Evolutionary conservation across 1,140 invertebrate genomes (phyloP).

Genomic region (Lepidurus packardi): DNA sequence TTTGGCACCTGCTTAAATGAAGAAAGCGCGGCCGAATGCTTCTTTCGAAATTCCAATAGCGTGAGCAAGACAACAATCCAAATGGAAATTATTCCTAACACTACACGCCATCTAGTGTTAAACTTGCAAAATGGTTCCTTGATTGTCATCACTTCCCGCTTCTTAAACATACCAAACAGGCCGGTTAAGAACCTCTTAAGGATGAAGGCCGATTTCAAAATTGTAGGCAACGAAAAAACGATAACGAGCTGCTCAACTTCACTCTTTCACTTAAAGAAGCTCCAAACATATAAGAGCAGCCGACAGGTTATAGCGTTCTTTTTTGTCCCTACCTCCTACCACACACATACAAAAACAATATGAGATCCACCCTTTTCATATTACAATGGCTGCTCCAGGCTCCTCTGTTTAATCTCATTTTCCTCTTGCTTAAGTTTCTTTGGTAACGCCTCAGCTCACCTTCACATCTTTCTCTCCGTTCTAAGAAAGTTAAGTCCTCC

Average conservation of each 20-base stretch:
- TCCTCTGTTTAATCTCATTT: neutral
- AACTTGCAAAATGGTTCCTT: too few relatives aligned
- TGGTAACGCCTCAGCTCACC: constrained; percentile 7
- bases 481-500: neutral
- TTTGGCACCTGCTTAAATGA: constrained; percentile 8
- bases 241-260: neutral
- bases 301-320: neutral
- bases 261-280: neutral
- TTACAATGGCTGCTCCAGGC: neutral
- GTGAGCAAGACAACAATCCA: neutral
- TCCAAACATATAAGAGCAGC: neutral
- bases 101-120: too few relatives aligned
- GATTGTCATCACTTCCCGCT: too few relatives aligned
- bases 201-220: too few relatives aligned
- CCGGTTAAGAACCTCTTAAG: too few relatives aligned
- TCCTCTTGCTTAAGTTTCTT: neutral
- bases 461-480: neutral
- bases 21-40: neutral
- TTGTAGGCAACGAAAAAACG: too few relatives aligned
- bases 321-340: neutral
- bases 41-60: neutral
- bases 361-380: constrained; percentile 14
- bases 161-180: too few relatives aligned
- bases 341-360: neutral
- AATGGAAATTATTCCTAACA: neutral